Conservation (phyloP, 2,797 vertebrate species). For the Margarornis squamiger region DNA sequence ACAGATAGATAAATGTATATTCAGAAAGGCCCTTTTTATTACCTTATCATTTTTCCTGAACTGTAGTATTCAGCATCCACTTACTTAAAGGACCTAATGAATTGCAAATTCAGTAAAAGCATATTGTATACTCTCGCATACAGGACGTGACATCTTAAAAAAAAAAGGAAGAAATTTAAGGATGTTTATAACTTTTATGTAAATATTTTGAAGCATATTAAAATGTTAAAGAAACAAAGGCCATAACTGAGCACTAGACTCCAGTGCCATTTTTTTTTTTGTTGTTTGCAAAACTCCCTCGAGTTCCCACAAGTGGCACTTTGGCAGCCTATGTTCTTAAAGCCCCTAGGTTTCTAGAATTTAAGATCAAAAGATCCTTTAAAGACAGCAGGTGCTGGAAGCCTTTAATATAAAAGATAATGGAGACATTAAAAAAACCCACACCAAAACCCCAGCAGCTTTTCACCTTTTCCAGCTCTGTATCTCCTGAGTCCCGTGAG, state of each 20-base stretch:
- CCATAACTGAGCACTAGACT: not conserved
- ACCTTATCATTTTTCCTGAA: not conserved
- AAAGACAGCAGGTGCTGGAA: conserved; percentile 48
- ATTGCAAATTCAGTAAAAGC: not conserved
- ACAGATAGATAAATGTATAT: not conserved
- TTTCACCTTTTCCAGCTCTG: not conserved
- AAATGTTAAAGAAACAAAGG: conserved; percentile 50
- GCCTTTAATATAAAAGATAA: conserved; percentile 32
- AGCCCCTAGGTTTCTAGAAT: conserved; percentile 39
- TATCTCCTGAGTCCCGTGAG: not conserved
- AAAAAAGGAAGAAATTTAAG: not conserved
- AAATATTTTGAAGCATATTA: conserved; percentile 27
- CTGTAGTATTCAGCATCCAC: not conserved
- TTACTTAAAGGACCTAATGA: not conserved
- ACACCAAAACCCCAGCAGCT: not conserved
- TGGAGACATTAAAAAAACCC: not conserved
- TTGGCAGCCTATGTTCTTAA: conserved; percentile 38
- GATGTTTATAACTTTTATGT: not conserved
- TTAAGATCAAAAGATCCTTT: conserved; percentile 58
- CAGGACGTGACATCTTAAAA: not conserved
- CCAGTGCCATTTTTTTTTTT: not conserved
- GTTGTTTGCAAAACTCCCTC: not conserved
- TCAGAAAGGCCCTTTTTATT: not conserved
- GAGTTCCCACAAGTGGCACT: not conserved
- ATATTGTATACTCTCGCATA: not conserved